Percentiles rank a stretch among this genome's conserved stretches.
These are phyloP conservation scores for Heptranchias perlo DNA, from an alignment of 2,113 vertebrate species.

Conservation along the genomic window DNA sequence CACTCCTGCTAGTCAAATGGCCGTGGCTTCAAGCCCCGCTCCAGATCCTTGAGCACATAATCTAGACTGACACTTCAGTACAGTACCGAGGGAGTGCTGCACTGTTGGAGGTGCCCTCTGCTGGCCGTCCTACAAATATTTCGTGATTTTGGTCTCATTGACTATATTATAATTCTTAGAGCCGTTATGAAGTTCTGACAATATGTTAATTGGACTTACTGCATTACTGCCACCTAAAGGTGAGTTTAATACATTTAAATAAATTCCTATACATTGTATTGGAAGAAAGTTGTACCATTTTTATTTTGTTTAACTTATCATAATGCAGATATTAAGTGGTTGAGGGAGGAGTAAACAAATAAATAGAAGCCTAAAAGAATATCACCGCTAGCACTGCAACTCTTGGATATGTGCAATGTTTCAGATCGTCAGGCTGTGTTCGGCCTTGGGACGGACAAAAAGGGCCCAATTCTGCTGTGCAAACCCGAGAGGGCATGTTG, in stretches of 20 bases:
- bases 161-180: not conserved
- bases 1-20: not conserved
- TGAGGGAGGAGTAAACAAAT: not conserved
- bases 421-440: not conserved
- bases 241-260: not conserved
- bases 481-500: not conserved
- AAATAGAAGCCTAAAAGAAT: not conserved
- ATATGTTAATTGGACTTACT: not conserved
- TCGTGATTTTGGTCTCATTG: not conserved
- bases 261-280: not conserved
- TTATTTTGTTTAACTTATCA: not conserved
- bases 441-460: not conserved
- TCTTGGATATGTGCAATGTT: not conserved
- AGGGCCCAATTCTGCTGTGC: not conserved
- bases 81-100: not conserved
- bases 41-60: not conserved
- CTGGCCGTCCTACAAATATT: not conserved
- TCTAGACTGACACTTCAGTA: not conserved
- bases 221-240: not conserved
- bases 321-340: not conserved
- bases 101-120: not conserved
- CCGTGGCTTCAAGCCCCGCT: not conserved
- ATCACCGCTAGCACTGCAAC: not conserved
- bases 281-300: not conserved
- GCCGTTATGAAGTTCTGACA: not conserved